These are phyloP conservation scores for Pomatorhinus ruficollis DNA, from an alignment of 2,113 vertebrate species.

Conservation along the genomic window DNA sequence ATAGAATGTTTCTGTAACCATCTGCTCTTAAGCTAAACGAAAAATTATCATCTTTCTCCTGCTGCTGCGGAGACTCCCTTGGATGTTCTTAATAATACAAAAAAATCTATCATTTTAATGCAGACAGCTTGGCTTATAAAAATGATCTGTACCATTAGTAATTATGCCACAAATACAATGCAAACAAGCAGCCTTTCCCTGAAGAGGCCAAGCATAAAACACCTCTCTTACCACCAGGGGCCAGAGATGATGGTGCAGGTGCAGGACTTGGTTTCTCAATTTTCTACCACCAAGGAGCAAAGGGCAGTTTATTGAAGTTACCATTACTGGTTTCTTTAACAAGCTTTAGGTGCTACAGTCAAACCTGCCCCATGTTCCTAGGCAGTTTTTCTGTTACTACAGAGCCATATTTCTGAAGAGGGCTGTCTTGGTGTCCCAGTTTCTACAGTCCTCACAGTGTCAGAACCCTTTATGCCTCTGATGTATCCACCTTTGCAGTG, in stretches of 20 bases:
- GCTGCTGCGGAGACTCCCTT: constrained; percentile 52
- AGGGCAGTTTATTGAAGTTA: background rate
- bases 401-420: background rate
- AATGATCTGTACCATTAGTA: constrained; percentile 75
- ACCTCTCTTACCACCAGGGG: background rate
- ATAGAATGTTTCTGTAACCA: constrained; percentile 72
- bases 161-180: constrained; percentile 73
- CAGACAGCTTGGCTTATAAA: constrained; percentile 79
- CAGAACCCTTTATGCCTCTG: background rate
- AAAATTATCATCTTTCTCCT: constrained; percentile 75
- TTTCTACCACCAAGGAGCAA: background rate
- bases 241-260: background rate
- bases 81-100: constrained; percentile 72
- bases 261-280: background rate
- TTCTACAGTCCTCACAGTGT: background rate
- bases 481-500: background rate
- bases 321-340: background rate
- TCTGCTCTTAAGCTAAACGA: constrained; percentile 76
- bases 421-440: background rate
- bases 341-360: background rate
- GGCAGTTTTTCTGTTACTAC: background rate
- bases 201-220: constrained; percentile 14
- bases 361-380: background rate
- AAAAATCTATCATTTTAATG: constrained; percentile 78
- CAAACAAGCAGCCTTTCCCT: constrained; percentile 49